Conservation (phyloP, 92 coral and sea anemone genomes). For the Actinostola sp. region DNA sequence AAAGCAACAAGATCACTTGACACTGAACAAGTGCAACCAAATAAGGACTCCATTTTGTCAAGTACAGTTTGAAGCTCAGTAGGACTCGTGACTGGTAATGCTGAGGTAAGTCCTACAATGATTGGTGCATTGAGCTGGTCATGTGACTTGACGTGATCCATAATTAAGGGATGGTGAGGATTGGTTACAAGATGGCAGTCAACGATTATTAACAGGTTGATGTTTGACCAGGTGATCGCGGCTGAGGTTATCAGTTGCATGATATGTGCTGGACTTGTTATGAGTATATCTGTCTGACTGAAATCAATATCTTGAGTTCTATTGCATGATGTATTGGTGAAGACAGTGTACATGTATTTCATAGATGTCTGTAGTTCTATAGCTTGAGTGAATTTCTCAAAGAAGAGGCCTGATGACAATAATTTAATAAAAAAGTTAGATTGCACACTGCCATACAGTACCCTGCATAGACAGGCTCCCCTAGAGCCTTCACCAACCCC, state of each 20-base stretch:
- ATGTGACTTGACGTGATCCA: constrained; percentile 3
- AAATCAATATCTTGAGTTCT: background rate
- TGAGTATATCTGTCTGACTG: background rate
- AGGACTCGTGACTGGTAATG: constrained; percentile 31
- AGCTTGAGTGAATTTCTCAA: constrained; percentile 3
- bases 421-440: background rate
- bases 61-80: constrained; percentile 49
- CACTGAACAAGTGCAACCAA: constrained; percentile 53
- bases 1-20: constrained; percentile 84
- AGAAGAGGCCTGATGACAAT: background rate
- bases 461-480: no score
- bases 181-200: constrained; percentile 33
- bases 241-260: constrained; percentile 20
- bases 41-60: constrained; percentile 31
- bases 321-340: background rate
- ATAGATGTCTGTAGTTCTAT: constrained; percentile 20
- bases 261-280: constrained; percentile 5
- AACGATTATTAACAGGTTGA: constrained; percentile 48
- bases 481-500: no score
- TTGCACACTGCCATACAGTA: no score
- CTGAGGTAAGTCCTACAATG: constrained; percentile 62
- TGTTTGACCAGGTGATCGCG: constrained; percentile 8
- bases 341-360: background rate
- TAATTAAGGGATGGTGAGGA: constrained; percentile 11
- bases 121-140: constrained; percentile 26